A percentile compares a stretch with the other conserved stretches of the same genome.
Conservation (phyloP, 2,113 vertebrate genomes). For the Mus spicilegus region DNA sequence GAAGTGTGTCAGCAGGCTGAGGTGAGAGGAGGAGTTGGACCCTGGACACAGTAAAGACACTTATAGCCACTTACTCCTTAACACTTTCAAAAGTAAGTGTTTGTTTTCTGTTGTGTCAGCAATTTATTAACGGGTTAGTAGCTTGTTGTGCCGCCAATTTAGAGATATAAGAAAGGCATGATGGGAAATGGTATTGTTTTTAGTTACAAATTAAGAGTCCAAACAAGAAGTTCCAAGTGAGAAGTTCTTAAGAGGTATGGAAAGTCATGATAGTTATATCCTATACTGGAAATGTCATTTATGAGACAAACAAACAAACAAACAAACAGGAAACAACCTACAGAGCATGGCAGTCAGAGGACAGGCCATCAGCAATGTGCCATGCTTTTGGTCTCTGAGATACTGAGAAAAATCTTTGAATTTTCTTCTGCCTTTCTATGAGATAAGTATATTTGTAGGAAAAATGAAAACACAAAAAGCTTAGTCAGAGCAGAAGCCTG, state of each 20-base stretch:
- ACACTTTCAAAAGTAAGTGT: conserved; percentile 3
- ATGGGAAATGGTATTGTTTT: conserved; percentile 33
- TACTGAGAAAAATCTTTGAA: neutral
- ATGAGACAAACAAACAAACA: conserved; percentile 14
- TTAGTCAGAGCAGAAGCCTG: neutral
- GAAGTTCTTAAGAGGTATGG: neutral
- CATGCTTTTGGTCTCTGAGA: neutral
- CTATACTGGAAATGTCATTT: neutral
- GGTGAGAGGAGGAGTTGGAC: neutral
- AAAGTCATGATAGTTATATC: neutral
- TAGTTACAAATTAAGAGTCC: conserved; percentile 53
- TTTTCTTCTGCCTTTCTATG: neutral
- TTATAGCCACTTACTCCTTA: neutral
- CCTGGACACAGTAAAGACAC: neutral
- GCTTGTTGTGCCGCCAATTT: neutral
- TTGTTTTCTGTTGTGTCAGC: conserved; percentile 53
- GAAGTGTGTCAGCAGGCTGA: neutral
- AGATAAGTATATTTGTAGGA: neutral
- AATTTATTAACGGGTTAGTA: neutral
- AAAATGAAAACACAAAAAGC: neutral
- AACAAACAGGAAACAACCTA: neutral
- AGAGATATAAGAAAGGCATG: neutral
- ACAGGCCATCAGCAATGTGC: neutral
- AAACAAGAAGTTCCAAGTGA: conserved; percentile 13
- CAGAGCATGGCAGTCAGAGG: neutral